Evolutionary conservation across 2,888 invertebrate genomes (phyloP).

Genomic region (Nasonia oneida): DNA sequence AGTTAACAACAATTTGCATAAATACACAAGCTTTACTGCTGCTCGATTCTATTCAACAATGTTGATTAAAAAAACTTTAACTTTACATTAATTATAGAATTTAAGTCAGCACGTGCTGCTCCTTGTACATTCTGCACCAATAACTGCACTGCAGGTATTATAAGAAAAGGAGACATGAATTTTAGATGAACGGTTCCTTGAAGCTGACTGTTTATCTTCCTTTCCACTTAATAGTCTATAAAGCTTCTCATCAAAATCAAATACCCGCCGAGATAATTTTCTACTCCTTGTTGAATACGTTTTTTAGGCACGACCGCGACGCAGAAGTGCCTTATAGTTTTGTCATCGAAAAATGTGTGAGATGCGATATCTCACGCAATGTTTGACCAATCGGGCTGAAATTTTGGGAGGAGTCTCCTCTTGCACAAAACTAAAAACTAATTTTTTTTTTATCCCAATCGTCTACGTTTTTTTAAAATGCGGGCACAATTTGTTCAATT

Average conservation of each 20-base stretch:
- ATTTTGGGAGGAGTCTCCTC: too few relatives aligned
- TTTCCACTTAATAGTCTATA: background rate
- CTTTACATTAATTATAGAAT: background rate
- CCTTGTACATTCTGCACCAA: background rate
- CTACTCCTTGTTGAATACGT: background rate
- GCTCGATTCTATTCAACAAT: too few relatives aligned
- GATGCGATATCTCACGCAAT: too few relatives aligned
- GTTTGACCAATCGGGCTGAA: too few relatives aligned
- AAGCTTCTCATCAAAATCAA: background rate
- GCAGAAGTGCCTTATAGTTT: too few relatives aligned
- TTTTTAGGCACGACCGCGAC: background rate
- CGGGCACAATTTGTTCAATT: too few relatives aligned
- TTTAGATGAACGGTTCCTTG: background rate
- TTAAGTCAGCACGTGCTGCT: background rate
- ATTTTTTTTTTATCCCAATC: too few relatives aligned
- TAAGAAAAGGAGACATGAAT: background rate
- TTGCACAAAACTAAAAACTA: too few relatives aligned
- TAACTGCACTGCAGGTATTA: background rate
- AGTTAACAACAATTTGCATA: too few relatives aligned
- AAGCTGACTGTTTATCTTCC: background rate
- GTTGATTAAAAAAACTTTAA: background rate
- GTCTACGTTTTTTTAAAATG: too few relatives aligned
- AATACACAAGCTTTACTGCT: too few relatives aligned
- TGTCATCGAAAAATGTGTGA: too few relatives aligned
- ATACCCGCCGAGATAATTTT: background rate